These are phyloP conservation scores for Corydoras sp. DNA, from an alignment of 2,113 vertebrate species.

Conservation along the genomic window DNA sequence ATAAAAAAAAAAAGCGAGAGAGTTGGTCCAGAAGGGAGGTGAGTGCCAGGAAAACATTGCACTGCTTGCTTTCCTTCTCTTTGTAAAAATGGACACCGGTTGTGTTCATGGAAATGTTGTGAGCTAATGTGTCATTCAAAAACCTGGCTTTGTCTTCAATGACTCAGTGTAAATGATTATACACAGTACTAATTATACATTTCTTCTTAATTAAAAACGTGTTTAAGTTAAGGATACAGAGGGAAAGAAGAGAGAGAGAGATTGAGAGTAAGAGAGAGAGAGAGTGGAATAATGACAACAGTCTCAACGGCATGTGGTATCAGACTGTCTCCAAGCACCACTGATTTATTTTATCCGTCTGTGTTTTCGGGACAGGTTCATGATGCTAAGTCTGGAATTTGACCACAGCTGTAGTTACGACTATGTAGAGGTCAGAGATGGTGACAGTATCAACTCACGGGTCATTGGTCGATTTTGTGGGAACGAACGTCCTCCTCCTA, in stretches of 20 bases:
- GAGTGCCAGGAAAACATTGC: slow-evolving; percentile 37
- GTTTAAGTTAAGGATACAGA: neutral
- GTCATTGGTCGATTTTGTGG: slow-evolving; percentile 90
- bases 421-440: slow-evolving; percentile 87
- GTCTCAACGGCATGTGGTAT: slow-evolving; percentile 5
- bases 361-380: slow-evolving; percentile 67
- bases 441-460: slow-evolving; percentile 75
- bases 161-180: neutral
- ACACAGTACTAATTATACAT: neutral
- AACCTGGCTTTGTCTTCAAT: neutral
- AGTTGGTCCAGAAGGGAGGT: neutral
- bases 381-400: slow-evolving; percentile 94
- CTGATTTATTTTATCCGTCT: neutral
- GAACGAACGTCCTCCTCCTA: slow-evolving; percentile 77
- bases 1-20: neutral
- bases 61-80: neutral
- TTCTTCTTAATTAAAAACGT: slow-evolving; percentile 15
- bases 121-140: neutral
- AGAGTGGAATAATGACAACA: slow-evolving; percentile 12
- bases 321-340: neutral
- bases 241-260: neutral
- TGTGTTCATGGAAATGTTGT: slow-evolving; percentile 5
- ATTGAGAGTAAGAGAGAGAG: no score
- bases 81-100: slow-evolving; percentile 15
- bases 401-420: slow-evolving; percentile 95